phyloP scores from a whole-genome alignment of 2,888 invertebrate genomes.

The Meiosimyza platycephala region DNA sequence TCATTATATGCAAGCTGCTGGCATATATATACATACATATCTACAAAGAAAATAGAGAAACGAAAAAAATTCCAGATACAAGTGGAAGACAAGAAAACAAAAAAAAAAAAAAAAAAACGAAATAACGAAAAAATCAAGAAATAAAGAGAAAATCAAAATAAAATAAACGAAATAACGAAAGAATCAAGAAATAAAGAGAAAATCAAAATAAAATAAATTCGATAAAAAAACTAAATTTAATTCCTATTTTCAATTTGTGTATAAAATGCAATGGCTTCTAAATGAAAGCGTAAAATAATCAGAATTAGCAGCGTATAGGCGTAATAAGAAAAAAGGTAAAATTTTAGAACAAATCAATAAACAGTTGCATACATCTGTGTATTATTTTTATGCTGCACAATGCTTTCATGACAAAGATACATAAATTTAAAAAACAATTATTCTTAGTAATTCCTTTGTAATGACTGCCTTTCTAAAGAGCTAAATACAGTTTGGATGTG shows the following conservation, averaged over 20 bases:
- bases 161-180: constrained; percentile 13
- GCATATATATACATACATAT: constrained; percentile 31
- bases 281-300: background rate
- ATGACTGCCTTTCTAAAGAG: too few species aligned
- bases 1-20: constrained; percentile 28
- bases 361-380: too few species aligned
- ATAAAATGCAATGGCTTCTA: constrained; percentile 14
- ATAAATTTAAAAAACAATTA: too few species aligned
- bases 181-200: background rate
- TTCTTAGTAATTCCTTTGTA: too few species aligned
- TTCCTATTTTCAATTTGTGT: background rate
- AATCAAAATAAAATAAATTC: constrained; percentile 1
- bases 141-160: background rate
- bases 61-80: constrained; percentile 15
- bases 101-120: constrained; percentile 27
- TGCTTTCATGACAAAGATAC: too few species aligned
- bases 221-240: background rate
- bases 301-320: background rate
- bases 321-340: constrained; percentile 7
- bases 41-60: constrained; percentile 6
- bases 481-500: too few species aligned
- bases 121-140: constrained; percentile 7
- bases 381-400: too few species aligned
- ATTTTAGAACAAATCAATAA: too few species aligned
- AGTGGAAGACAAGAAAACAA: constrained; percentile 21